Conservation (phyloP, 2,888 invertebrate genomes). For the Limnephilus rhombicus region DNA sequence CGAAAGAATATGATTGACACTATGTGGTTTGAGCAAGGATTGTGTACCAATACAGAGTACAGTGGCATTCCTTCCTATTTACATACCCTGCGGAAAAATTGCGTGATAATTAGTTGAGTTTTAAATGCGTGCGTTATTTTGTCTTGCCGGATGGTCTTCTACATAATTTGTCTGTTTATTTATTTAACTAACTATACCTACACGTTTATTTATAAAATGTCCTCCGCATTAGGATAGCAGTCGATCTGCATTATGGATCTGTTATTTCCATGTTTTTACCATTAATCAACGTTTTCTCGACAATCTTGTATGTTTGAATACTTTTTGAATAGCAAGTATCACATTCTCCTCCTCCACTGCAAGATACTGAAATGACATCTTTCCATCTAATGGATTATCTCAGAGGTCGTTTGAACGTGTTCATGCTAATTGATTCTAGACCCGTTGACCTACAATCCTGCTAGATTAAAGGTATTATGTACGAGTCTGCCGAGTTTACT, state of each 20-base stretch:
- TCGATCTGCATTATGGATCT: background rate
- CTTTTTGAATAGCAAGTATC: background rate
- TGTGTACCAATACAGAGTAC: no score
- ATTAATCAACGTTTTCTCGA: background rate
- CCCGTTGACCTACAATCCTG: conserved; percentile 30
- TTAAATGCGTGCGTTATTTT: no score
- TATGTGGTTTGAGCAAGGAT: no score
- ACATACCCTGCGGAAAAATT: no score
- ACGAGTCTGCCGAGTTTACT: background rate
- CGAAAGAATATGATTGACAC: no score
- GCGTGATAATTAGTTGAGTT: no score
- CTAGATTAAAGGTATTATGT: background rate
- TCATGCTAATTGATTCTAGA: conserved; percentile 36
- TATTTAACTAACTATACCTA: no score
- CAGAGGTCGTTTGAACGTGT: conserved; percentile 24
- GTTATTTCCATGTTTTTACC: background rate
- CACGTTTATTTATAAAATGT: no score
- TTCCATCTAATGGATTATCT: conserved; percentile 19
- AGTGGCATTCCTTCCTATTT: no score
- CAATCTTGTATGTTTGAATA: background rate
- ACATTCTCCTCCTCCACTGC: background rate
- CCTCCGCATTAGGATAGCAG: no score
- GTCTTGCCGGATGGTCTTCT: no score
- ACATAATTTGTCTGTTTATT: no score
- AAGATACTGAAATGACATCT: conserved; percentile 5